phyloP scores from a whole-genome alignment of 2,888 invertebrate genomes.

The Cataglyphis albicans region DNA sequence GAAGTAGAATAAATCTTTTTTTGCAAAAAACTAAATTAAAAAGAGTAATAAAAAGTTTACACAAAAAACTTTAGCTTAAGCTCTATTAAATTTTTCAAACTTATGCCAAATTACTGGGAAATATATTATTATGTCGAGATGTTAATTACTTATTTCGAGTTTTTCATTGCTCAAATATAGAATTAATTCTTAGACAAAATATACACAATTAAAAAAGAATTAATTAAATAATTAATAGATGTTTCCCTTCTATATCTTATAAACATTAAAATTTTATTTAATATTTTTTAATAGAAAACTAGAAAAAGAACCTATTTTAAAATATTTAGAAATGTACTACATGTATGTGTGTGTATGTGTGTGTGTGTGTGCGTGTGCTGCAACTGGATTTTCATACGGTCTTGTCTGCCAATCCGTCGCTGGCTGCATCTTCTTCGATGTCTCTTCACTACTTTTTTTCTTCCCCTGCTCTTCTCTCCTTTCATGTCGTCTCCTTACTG shows the following conservation, averaged over 20 bases:
- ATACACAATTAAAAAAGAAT: no score
- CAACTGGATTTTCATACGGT: background rate
- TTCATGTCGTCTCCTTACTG: slow-evolving; percentile 48
- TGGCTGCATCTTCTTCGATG: slow-evolving; percentile 37
- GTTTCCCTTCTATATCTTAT: background rate
- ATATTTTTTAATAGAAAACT: background rate
- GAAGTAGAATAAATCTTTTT: background rate
- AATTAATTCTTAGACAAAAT: background rate
- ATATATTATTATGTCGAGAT: background rate
- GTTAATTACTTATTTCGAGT: background rate
- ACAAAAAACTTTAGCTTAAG: background rate
- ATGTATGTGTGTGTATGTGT: no score
- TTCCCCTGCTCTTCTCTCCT: slow-evolving; percentile 26
- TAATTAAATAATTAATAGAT: background rate
- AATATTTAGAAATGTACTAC: background rate
- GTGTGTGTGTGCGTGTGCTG: background rate
- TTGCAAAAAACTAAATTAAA: background rate
- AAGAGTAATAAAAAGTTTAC: background rate
- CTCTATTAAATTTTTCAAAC: background rate
- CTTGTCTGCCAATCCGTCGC: slow-evolving; percentile 17
- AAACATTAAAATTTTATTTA: background rate
- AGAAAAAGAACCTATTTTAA: background rate
- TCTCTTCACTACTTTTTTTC: slow-evolving; percentile 38
- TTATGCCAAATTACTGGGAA: background rate
- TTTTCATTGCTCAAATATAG: background rate